phyloP scores from a whole-genome alignment of 2,797 vertebrate species.

The Acanthurus lineatus region DNA sequence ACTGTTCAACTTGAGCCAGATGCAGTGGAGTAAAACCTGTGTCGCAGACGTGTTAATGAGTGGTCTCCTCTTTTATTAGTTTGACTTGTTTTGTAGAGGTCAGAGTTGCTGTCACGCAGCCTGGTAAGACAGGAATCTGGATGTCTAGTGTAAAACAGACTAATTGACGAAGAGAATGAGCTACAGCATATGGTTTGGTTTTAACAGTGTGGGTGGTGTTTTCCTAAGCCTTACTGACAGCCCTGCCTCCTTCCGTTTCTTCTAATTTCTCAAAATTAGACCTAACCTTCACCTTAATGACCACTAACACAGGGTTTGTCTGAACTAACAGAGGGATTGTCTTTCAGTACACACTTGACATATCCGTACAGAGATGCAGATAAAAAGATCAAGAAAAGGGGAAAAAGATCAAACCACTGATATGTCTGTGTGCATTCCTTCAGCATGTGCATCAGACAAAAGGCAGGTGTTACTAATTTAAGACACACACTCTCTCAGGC shows the following conservation, averaged over 20 bases:
- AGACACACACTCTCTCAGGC: conserved; percentile 36
- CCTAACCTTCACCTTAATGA: conserved; percentile 84
- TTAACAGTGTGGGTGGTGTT: conserved; percentile 86
- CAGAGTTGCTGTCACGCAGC: conserved; percentile 78
- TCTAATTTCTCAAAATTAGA: conserved; percentile 85
- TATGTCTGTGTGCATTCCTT: conserved; percentile 71
- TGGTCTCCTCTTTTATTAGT: conserved; percentile 69
- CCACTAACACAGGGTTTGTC: conserved; percentile 50
- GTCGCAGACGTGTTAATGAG: conserved; percentile 77
- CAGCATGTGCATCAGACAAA: conserved; percentile 65
- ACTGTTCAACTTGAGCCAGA: conserved; percentile 50
- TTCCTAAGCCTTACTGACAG: conserved; percentile 79
- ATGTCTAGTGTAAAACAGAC: conserved; percentile 76
- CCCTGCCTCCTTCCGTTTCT: conserved; percentile 82
- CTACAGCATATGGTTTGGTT: conserved; percentile 86
- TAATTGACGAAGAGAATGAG: conserved; percentile 81
- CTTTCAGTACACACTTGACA: conserved; percentile 40
- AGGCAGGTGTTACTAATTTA: conserved; percentile 75
- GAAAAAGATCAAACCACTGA: conserved; percentile 45
- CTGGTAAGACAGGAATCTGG: conserved; percentile 78
- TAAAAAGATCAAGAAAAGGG: conserved; percentile 22
- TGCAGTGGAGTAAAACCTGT: conserved; percentile 54
- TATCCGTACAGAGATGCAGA: conserved; percentile 31
- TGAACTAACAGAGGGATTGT: conserved; percentile 37
- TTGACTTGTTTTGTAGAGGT: conserved; percentile 78